Conservation (phyloP, 2,797 vertebrate genomes). For the Sylvilagus floridanus region DNA sequence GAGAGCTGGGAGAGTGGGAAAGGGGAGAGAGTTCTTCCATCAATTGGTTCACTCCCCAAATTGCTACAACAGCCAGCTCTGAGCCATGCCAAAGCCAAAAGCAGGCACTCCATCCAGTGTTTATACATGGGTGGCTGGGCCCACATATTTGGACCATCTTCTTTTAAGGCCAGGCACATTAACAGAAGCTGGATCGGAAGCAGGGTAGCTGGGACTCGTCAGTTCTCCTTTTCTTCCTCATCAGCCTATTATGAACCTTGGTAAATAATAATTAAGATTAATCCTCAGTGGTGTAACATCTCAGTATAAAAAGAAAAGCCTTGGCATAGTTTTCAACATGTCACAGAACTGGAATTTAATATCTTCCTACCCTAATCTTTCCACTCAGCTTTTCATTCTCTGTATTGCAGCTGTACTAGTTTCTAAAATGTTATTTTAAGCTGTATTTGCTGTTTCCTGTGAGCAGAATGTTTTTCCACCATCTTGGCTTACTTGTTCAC, state of each 20-base stretch:
- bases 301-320: not conserved
- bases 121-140: no score
- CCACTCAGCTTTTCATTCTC: not conserved
- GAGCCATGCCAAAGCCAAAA: no score
- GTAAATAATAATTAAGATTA: not conserved
- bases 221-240: not conserved
- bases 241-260: not conserved
- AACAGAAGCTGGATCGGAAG: no score
- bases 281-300: not conserved
- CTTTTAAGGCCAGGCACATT: no score
- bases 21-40: no score
- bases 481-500: not conserved
- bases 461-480: slow-evolving; percentile 17
- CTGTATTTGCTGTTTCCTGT: not conserved
- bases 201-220: no score
- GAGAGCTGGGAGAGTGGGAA: no score
- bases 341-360: not conserved
- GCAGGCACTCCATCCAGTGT: no score
- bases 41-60: no score
- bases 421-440: slow-evolving; percentile 19
- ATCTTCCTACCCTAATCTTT: not conserved
- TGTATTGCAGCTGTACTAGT: not conserved
- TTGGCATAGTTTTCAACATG: not conserved
- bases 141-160: no score
- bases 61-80: no score